Evolutionary conservation across 2,888 invertebrate species (phyloP).

Genomic region (Erebia ligea): DNA sequence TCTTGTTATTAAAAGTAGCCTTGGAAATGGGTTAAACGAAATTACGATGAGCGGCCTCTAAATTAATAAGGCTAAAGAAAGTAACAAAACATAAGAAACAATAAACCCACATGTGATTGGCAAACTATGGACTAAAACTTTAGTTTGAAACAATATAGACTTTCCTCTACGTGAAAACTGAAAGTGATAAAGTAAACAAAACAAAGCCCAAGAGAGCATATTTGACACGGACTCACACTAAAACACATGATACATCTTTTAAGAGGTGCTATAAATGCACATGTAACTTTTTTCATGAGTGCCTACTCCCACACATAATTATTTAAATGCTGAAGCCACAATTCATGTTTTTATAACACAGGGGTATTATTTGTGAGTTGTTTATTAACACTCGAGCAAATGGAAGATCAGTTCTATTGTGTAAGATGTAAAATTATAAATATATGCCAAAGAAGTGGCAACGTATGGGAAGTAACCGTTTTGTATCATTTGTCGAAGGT

Average conservation of each 20-base stretch:
- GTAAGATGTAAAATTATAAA: background rate
- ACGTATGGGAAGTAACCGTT: constrained; percentile 59
- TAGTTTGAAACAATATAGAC: too few relatives aligned
- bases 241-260: background rate
- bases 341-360: background rate
- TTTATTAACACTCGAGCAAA: too few relatives aligned
- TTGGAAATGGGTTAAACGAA: too few relatives aligned
- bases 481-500: constrained; percentile 64
- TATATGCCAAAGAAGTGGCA: constrained; percentile 12
- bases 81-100: too few relatives aligned
- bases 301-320: background rate
- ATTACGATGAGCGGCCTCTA: too few relatives aligned
- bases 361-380: background rate
- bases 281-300: background rate
- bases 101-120: too few relatives aligned
- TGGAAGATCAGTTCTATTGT: background rate
- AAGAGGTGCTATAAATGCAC: background rate
- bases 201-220: background rate
- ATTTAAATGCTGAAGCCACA: background rate
- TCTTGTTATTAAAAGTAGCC: background rate
- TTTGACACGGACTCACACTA: background rate
- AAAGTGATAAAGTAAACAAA: too few relatives aligned
- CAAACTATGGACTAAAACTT: too few relatives aligned
- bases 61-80: too few relatives aligned
- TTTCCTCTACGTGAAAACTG: too few relatives aligned